Evolutionary conservation across 1,140 invertebrate species (phyloP).

Genomic region (Drosophila lowei): DNA sequence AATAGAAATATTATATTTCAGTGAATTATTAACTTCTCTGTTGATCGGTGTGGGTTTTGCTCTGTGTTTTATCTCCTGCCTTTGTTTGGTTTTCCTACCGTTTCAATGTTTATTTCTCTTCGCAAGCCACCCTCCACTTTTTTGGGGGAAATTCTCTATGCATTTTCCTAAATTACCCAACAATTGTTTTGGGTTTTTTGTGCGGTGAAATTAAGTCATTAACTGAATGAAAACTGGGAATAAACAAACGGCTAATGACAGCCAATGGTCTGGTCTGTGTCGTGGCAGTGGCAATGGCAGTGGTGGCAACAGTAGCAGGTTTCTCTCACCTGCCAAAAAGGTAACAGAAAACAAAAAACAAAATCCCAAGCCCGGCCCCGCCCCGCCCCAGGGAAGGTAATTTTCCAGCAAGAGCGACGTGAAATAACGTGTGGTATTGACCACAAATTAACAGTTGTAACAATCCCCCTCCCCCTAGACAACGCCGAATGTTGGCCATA

Average conservation of each 20-base stretch:
- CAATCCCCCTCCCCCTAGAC: constrained; percentile 42
- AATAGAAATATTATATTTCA: no score
- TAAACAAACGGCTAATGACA: constrained; percentile 58
- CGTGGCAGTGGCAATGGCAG: no score
- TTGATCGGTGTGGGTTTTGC: no score
- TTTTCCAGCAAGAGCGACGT: constrained; percentile 50
- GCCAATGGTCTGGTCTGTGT: no score
- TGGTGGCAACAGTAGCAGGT: constrained; percentile 40
- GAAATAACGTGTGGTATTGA: constrained; percentile 62
- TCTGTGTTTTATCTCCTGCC: no score
- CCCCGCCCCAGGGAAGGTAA: constrained; percentile 28
- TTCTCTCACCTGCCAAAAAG: constrained; percentile 64
- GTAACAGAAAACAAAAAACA: constrained; percentile 12
- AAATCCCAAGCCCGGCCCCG: no score
- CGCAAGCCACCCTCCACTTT: constrained; percentile 21
- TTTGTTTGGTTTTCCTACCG: no score
- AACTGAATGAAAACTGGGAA: constrained; percentile 31
- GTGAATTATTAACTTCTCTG: no score
- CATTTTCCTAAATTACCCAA: constrained; percentile 28
- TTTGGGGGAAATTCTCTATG: constrained; percentile 1
- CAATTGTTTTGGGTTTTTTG: constrained; percentile 4
- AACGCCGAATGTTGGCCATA: constrained; percentile 40
- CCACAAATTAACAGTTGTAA: constrained; percentile 80
- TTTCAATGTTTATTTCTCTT: no score
- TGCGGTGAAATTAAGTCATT: constrained; percentile 57